These are phyloP conservation scores for Xenus cinereus DNA, from an alignment of 2,113 vertebrate species.

Conservation along the genomic window DNA sequence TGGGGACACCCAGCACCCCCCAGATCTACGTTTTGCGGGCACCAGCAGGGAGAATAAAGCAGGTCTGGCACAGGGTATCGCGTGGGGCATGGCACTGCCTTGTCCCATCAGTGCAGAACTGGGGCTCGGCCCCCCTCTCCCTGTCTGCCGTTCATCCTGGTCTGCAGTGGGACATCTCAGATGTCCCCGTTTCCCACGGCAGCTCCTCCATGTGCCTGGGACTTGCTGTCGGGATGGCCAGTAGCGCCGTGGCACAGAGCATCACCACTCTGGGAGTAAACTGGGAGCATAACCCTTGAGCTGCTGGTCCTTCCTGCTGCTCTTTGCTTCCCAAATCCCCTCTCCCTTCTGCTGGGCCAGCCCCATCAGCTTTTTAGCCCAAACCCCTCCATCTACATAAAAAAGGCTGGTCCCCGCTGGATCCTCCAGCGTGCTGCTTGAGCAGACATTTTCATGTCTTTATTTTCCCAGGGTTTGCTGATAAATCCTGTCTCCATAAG, in stretches of 20 bases:
- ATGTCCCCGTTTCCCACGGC: accelerated
- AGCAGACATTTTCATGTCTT: background rate
- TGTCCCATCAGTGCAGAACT: too few relatives aligned
- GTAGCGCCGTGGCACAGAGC: background rate
- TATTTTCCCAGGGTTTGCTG: constrained; percentile 35
- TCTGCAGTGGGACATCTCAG: background rate
- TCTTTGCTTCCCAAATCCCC: background rate
- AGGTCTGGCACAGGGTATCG: background rate
- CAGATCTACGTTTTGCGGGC: accelerated
- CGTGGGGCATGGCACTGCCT: accelerated
- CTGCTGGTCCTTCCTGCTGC: accelerated
- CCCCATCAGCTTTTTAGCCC: background rate
- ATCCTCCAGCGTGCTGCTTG: background rate
- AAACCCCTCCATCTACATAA: background rate
- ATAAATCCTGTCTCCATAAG: constrained; percentile 26
- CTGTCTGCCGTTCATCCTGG: background rate
- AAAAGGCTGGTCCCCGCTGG: accelerated
- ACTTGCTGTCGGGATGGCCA: accelerated
- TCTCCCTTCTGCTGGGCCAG: background rate
- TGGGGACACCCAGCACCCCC: accelerated
- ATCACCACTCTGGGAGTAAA: accelerated
- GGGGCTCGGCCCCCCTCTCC: background rate
- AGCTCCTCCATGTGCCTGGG: accelerated
- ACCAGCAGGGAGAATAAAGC: background rate
- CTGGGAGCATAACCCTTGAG: background rate